Evolutionary conservation across 2,888 invertebrate genomes (phyloP).

Genomic region (Hydrotaea cyrtoneurina): DNA sequence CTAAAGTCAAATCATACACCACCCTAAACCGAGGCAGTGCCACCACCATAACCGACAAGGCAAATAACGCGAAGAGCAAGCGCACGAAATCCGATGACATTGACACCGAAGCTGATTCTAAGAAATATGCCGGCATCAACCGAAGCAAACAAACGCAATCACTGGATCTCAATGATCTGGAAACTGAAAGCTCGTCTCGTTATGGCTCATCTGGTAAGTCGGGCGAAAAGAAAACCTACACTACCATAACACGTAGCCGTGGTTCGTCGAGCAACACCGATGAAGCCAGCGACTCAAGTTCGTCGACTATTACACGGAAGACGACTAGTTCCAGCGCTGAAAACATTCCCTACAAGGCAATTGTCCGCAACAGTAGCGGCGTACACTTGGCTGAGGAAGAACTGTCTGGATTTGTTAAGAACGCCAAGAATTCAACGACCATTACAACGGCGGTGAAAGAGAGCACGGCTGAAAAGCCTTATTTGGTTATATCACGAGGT

Average conservation of each 20-base stretch:
- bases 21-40: not conserved
- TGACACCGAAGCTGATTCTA: not conserved
- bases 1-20: not conserved
- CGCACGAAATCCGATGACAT: too few species aligned
- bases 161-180: not conserved
- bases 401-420: conserved; percentile 70
- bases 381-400: conserved; percentile 69
- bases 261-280: not conserved
- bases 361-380: conserved; percentile 68
- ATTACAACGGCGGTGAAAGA: conserved; percentile 21
- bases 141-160: not conserved
- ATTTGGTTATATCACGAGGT: conserved; percentile 69
- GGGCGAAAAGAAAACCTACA: conserved; percentile 45
- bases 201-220: not conserved
- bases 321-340: conserved; percentile 27
- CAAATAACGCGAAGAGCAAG: not conserved
- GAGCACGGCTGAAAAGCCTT: conserved; percentile 26
- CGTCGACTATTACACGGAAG: not conserved
- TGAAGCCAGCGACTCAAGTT: not conserved
- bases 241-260: conserved; percentile 43
- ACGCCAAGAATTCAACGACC: not conserved
- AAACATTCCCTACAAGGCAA: conserved; percentile 71
- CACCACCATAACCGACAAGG: not conserved
- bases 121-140: not conserved
- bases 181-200: conserved; percentile 2